These are phyloP conservation scores for Petromus typicus DNA, from an alignment of 2,113 vertebrate species.

Conservation along the genomic window DNA sequence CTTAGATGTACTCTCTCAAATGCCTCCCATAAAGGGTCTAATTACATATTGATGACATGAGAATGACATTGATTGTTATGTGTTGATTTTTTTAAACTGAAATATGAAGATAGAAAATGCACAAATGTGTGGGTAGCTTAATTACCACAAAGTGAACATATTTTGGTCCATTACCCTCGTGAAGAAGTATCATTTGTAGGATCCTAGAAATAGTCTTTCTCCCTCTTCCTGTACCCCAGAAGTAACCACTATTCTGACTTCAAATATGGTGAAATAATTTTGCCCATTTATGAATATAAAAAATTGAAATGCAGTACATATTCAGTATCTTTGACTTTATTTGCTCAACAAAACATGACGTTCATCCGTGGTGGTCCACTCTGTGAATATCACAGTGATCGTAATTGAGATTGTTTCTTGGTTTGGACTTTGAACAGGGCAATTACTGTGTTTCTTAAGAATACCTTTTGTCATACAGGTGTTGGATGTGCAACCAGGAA, in stretches of 20 bases:
- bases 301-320: background rate
- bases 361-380: background rate
- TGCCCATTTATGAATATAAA: background rate
- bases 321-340: slow-evolving; percentile 37
- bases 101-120: slow-evolving; percentile 6
- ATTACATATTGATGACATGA: background rate
- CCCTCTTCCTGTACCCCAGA: background rate
- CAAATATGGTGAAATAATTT: slow-evolving; percentile 28
- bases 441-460: slow-evolving; percentile 13
- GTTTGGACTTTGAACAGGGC: background rate
- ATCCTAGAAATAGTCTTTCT: background rate
- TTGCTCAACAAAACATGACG: background rate
- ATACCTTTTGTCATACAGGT: background rate
- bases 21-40: background rate
- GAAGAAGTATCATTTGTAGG: background rate
- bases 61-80: slow-evolving; percentile 2
- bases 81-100: slow-evolving; percentile 50
- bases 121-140: background rate
- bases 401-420: background rate
- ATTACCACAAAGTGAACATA: slow-evolving; percentile 22
- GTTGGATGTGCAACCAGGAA: background rate
- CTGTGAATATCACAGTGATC: background rate
- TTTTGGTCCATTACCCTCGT: background rate
- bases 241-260: background rate
- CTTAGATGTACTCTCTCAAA: background rate